A percentile compares a stretch with the other conserved stretches of the same genome.
Conservation (phyloP, 1,140 invertebrate species). For the Drosophila sechellia region DNA sequence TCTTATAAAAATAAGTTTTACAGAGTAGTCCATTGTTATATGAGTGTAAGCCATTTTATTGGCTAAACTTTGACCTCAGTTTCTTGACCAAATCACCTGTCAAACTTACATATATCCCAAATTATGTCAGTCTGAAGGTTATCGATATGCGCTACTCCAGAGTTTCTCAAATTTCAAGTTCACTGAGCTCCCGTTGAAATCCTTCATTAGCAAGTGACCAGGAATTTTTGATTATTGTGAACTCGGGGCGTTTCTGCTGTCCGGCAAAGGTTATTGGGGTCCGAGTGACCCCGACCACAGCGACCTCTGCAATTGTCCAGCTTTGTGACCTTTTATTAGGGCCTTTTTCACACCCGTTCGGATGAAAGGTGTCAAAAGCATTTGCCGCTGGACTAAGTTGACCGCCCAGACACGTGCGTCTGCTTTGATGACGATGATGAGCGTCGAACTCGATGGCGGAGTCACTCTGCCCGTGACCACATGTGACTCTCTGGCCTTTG, state of each 20-base stretch:
- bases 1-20: not conserved
- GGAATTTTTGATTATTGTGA: conserved; percentile 52
- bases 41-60: not conserved
- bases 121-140: conserved; percentile 17
- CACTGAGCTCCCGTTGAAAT: conserved; percentile 33
- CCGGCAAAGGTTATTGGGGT: conserved; percentile 23
- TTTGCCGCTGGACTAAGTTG: conserved; percentile 53
- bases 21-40: too few relatives aligned
- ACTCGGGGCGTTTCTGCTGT: conserved; percentile 39
- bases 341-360: conserved; percentile 27
- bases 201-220: conserved; percentile 32
- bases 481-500: conserved; percentile 64
- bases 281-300: conserved; percentile 36
- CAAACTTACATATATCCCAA: not conserved
- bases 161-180: conserved; percentile 35
- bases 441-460: conserved; percentile 8
- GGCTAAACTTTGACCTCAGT: not conserved
- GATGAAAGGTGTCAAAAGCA: conserved; percentile 74
- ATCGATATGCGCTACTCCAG: conserved; percentile 12
- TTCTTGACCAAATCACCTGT: conserved; percentile 10
- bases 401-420: conserved; percentile 69
- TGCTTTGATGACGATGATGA: conserved; percentile 74
- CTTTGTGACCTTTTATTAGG: conserved; percentile 64
- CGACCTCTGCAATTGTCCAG: conserved; percentile 62
- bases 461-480: conserved; percentile 44